phyloP scores from a whole-genome alignment of 2,888 invertebrate genomes.

The Strigamia transsilvanica region DNA sequence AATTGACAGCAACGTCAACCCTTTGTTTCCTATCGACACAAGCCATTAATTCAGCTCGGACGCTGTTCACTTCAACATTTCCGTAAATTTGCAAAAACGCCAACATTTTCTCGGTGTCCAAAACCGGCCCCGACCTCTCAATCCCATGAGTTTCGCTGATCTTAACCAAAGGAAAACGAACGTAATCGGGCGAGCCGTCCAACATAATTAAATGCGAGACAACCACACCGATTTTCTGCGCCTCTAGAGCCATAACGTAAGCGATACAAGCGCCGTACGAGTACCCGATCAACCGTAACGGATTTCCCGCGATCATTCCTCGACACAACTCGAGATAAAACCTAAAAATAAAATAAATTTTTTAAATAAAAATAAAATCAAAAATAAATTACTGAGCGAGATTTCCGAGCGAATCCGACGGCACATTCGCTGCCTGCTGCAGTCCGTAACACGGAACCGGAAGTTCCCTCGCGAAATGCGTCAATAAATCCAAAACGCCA shows the following conservation, averaged over 20 bases:
- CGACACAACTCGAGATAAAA: neutral
- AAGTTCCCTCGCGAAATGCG: neutral
- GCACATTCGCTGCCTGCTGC: neutral
- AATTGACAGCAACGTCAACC: neutral
- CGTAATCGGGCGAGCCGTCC: slow-evolving; percentile 22
- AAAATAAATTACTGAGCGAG: neutral
- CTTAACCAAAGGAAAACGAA: too few species aligned
- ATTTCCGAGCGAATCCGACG: neutral
- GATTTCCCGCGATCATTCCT: neutral
- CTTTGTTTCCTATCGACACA: neutral
- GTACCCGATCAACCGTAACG: neutral
- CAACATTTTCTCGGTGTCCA: too few species aligned
- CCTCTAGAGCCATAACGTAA: neutral
- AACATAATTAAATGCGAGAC: neutral
- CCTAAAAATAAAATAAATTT: slow-evolving; percentile 5
- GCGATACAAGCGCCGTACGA: slow-evolving; percentile 34
- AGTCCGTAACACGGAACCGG: neutral
- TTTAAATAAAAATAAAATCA: neutral
- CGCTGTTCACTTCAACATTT: neutral
- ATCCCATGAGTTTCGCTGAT: neutral
- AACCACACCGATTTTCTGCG: neutral
- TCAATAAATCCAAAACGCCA: slow-evolving; percentile 5
- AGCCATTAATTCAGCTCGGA: neutral
- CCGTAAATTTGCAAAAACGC: slow-evolving; percentile 13
- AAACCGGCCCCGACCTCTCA: neutral